Base-by-base conservation (phyloP, 1,140 invertebrate species). In the Hylyphantes graminicola region DNA sequence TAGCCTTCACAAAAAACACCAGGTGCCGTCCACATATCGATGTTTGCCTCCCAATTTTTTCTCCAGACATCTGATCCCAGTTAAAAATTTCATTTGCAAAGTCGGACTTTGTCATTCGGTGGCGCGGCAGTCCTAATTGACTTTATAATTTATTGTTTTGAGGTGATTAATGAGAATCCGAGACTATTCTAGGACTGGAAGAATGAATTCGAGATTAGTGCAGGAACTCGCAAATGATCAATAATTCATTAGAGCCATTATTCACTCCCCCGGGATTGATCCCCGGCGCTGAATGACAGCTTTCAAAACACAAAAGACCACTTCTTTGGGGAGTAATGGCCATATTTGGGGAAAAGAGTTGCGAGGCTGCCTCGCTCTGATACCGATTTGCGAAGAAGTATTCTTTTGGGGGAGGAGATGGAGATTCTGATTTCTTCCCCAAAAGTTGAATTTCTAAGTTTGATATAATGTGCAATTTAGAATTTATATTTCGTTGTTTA, bases 221-320 rank as follows among this genome's bases (percentile, higher is more conserved):
- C 17, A 55, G 80, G 70, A 67, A 74, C 77, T 80, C 68, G 68
- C 55, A 53, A 81, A 81, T 81, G 80, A 83, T 83, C 80, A 75
- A 83, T 83, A 83, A 83, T 83, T 83, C 80, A 83, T 83, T 83
- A 83, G 80, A n/a, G 80, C 80, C 80, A 83, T 83, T 83, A 83
- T 83, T 83, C 80, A 83, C 80, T 75, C 72, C 12, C 12, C n/a
- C 53, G 70, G 80, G 80, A 83, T 83, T 83, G 80, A 83, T 83
- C 80, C 75, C 61, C 48, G 2, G 11, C 12, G 9, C 17, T 83
- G 80, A 83, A 35, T 67, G 80, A 83, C 80, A 83, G 80, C 80
- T 61, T 57, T 74, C 80, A 81, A 72, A 73, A 81, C 67, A 81
- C 64, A 80, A 63, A 81, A 51, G 35, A n/a, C 67, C 55, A 76